Conservation (phyloP, 2,113 vertebrate species). For the Gadus macrocephalus region DNA sequence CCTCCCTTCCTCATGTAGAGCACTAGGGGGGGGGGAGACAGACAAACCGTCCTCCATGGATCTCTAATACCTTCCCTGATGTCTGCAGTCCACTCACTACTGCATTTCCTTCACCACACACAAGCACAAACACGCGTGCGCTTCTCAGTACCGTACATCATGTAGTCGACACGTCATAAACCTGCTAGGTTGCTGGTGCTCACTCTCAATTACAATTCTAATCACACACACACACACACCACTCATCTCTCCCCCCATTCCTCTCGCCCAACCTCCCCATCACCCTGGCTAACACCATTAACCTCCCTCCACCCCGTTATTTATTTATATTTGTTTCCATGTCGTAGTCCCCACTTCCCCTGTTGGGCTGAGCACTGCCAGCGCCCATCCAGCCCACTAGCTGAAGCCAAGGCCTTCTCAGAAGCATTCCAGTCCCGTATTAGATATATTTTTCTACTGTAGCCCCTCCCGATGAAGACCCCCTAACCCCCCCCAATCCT, state of each 20-base stretch:
- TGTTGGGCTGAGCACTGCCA: neutral
- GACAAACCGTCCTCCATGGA: neutral
- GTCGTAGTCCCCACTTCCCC: neutral
- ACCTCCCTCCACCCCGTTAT: neutral
- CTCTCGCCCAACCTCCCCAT: neutral
- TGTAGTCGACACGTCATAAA: neutral
- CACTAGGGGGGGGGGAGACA: too few relatives aligned
- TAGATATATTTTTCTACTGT: conserved; percentile 59
- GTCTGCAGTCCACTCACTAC: neutral
- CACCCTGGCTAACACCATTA: neutral
- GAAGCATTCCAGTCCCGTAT: conserved; percentile 56
- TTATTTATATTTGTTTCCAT: neutral
- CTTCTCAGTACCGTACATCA: neutral
- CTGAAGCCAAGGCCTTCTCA: conserved; percentile 31
- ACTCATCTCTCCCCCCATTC: neutral
- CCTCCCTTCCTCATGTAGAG: neutral
- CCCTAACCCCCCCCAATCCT: neutral
- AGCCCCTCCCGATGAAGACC: conserved; percentile 24
- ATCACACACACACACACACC: too few relatives aligned
- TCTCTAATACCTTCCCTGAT: neutral
- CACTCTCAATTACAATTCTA: too few relatives aligned
- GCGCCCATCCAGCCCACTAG: neutral
- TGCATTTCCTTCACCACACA: neutral
- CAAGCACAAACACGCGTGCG: neutral
- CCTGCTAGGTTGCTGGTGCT: neutral